phyloP scores from a whole-genome alignment of 2,797 vertebrate genomes.

The Rhinichthys osculus region DNA sequence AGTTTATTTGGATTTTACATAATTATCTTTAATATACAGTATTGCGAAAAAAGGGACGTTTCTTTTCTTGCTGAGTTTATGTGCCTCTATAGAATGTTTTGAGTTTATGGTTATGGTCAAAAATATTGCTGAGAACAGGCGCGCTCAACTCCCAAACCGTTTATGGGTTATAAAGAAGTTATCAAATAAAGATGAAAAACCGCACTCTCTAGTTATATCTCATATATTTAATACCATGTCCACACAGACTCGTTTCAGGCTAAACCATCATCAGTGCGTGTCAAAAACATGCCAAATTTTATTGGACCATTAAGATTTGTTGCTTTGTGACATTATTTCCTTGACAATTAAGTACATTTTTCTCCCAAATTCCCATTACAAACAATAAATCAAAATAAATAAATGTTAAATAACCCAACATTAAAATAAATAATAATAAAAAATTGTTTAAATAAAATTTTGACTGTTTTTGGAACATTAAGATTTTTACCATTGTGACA shows the following conservation, averaged over 20 bases:
- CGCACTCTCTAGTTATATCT: too few relatives aligned
- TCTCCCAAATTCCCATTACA: background rate
- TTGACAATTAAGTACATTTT: background rate
- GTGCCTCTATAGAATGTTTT: slow-evolving; percentile 35
- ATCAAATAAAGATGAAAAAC: too few relatives aligned
- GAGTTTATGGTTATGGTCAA: slow-evolving; percentile 11
- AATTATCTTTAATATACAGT: background rate
- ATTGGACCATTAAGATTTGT: too few relatives aligned
- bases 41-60: background rate
- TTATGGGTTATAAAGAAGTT: too few relatives aligned
- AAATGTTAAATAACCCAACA: background rate
- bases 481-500: background rate
- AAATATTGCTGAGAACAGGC: too few relatives aligned
- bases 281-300: background rate
- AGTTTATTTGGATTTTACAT: background rate
- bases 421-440: background rate
- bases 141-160: too few relatives aligned
- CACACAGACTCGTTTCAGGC: too few relatives aligned
- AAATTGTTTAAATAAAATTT: background rate
- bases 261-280: too few relatives aligned
- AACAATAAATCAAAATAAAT: too few relatives aligned
- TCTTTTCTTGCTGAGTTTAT: too few relatives aligned
- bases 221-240: too few relatives aligned
- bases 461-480: background rate
- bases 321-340: background rate